Evolutionary conservation across 2,113 vertebrate species (phyloP).

Genomic region (Pseudorhombus dupliciocellatus): DNA sequence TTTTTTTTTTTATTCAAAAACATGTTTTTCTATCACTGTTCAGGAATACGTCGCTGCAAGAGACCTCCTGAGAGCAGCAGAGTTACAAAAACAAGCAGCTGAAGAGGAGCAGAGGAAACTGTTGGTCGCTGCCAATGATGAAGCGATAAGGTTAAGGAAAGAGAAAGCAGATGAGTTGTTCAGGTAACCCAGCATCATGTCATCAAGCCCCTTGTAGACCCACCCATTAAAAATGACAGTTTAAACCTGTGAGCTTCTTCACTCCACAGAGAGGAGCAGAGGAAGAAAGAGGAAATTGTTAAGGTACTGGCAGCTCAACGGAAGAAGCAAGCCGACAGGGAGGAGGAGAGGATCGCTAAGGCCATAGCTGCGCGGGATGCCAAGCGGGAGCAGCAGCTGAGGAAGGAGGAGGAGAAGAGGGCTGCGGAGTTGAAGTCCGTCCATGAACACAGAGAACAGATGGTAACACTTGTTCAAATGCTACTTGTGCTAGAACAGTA

Average conservation of each 20-base stretch:
- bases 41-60: slow-evolving; percentile 85
- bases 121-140: slow-evolving; percentile 84
- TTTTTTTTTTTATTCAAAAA: no score
- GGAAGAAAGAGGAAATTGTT: slow-evolving; percentile 77
- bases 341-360: slow-evolving; percentile 81
- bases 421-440: slow-evolving; percentile 83
- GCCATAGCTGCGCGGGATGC: slow-evolving; percentile 82
- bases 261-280: slow-evolving; percentile 80
- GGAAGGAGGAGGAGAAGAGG: slow-evolving; percentile 82
- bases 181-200: slow-evolving; percentile 66
- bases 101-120: slow-evolving; percentile 84
- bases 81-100: slow-evolving; percentile 82
- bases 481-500: background rate
- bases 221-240: background rate
- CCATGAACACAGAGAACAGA: slow-evolving; percentile 79
- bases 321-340: slow-evolving; percentile 67
- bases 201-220: background rate
- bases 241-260: background rate
- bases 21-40: background rate
- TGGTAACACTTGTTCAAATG: slow-evolving; percentile 75
- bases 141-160: slow-evolving; percentile 82
- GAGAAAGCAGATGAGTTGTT: slow-evolving; percentile 85
- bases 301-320: slow-evolving; percentile 72
- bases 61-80: slow-evolving; percentile 81
- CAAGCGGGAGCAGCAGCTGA: slow-evolving; percentile 69